phyloP scores from a whole-genome alignment of 2,797 vertebrate genomes.

The Aratinga solstitialis region DNA sequence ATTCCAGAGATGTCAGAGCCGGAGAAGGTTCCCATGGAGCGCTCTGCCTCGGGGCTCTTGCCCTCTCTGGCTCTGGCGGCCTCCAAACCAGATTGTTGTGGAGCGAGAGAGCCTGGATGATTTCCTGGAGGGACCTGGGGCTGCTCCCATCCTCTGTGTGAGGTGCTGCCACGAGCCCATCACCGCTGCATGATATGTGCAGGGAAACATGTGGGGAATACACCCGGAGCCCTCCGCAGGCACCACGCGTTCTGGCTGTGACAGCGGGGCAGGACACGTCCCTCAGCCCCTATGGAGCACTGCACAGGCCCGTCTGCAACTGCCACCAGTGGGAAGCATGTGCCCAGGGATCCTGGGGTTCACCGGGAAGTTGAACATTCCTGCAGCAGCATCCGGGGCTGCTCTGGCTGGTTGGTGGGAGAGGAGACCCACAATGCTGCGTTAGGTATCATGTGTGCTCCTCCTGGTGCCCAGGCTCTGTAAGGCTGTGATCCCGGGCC shows the following conservation, averaged over 20 bases:
- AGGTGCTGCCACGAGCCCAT: background rate
- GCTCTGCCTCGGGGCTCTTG: background rate
- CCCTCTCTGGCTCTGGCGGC: background rate
- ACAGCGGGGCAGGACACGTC: background rate
- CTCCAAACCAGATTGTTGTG: background rate
- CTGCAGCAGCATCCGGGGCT: accelerated
- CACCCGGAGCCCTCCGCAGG: background rate
- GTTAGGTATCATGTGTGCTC: accelerated
- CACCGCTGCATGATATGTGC: background rate
- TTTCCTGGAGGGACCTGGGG: accelerated
- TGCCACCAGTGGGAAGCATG: accelerated
- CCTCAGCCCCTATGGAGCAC: background rate
- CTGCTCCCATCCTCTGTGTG: background rate
- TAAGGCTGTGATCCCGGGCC: background rate
- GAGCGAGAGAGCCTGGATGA: background rate
- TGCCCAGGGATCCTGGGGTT: background rate
- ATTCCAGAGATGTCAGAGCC: conserved; percentile 39
- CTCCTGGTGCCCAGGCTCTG: accelerated
- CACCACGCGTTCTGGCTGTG: accelerated
- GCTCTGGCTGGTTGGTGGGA: background rate
- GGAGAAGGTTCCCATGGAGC: conserved; percentile 12
- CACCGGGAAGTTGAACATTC: background rate
- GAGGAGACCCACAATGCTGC: accelerated
- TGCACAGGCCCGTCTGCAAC: background rate
- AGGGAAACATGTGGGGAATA: background rate